Conservation (phyloP, 1,140 invertebrate genomes). For the Amphibalanus amphitrite region DNA sequence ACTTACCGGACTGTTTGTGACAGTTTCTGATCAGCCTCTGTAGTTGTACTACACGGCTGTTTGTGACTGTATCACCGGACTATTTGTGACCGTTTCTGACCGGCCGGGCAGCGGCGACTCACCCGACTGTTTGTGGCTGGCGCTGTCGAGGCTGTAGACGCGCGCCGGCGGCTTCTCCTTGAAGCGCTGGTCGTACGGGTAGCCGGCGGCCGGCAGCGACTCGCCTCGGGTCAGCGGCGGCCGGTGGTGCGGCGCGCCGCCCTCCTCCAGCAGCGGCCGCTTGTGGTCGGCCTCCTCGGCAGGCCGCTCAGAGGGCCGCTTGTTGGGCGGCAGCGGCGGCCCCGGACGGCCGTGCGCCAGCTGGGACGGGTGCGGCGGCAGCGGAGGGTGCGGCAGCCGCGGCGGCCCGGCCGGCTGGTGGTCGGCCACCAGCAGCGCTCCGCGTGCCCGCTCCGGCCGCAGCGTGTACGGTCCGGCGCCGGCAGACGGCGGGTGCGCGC, state of each 20-base stretch:
- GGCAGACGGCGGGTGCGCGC: constrained; percentile 18
- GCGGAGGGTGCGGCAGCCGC: constrained; percentile 16
- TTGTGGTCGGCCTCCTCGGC: constrained; percentile 21
- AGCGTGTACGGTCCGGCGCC: constrained; percentile 9
- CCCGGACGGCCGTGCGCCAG: neutral
- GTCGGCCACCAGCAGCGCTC: constrained; percentile 2
- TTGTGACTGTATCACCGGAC: no score
- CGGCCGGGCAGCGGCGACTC: no score
- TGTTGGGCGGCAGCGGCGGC: constrained; percentile 22
- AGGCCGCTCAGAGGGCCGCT: constrained; percentile 31
- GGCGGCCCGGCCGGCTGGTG: constrained; percentile 15
- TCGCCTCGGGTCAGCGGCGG: constrained; percentile 83
- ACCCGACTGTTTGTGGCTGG: neutral
- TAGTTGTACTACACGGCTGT: no score
- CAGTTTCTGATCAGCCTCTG: no score
- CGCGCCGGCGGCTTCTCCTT: constrained; percentile 39
- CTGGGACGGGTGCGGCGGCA: constrained; percentile 11
- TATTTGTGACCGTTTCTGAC: no score
- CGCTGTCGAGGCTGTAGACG: neutral
- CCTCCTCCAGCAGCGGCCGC: constrained; percentile 37
- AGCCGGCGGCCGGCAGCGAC: constrained; percentile 66
- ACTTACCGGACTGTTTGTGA: no score
- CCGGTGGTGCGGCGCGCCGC: constrained; percentile 34
- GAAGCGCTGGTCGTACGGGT: constrained; percentile 41
- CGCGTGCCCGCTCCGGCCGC: constrained; percentile 12